Percentiles rank a stretch among this genome's conserved stretches.
phyloP scores from a whole-genome alignment of 1,140 invertebrate species.

The Bombyx mandarina region DNA sequence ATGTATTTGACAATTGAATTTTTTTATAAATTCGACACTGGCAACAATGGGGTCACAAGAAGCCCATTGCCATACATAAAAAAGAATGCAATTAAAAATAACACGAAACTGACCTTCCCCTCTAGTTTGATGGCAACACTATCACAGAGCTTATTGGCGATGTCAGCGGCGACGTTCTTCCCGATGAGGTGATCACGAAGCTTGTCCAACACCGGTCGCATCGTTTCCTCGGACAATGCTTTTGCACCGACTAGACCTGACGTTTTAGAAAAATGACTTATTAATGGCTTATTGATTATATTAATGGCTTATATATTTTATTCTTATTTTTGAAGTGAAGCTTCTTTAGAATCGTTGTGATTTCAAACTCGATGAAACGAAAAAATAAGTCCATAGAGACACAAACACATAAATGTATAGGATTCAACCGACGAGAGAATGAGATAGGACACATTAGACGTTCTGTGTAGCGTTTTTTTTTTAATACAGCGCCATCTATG shows the following conservation, averaged over 20 bases:
- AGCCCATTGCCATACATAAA: not conserved
- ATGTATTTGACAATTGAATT: not conserved
- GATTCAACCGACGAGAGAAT: too few species aligned
- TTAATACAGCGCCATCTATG: too few species aligned
- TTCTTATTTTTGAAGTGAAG: too few species aligned
- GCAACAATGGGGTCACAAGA: not conserved
- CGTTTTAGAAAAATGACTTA: too few species aligned
- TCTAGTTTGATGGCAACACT: conserved; percentile 94
- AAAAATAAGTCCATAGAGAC: too few species aligned
- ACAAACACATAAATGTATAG: too few species aligned
- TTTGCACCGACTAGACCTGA: conserved; percentile 86
- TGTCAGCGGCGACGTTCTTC: conserved; percentile 98
- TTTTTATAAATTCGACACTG: conserved; percentile 1
- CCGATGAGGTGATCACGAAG: conserved; percentile 96
- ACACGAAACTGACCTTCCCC: conserved; percentile 80
- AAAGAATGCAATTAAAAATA: not conserved
- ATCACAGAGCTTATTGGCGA: conserved; percentile 94
- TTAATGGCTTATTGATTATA: too few species aligned
- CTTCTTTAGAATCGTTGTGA: too few species aligned
- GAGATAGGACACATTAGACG: too few species aligned
- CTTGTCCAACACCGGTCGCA: conserved; percentile 93
- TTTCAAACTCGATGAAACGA: too few species aligned
- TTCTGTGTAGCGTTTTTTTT: too few species aligned
- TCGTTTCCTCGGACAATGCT: conserved; percentile 79
- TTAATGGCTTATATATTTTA: too few species aligned